Percentiles rank a stretch among this genome's conserved stretches.
Evolutionary conservation across 2,888 invertebrate genomes (phyloP).

Genomic region (Drosophila basisetae): DNA sequence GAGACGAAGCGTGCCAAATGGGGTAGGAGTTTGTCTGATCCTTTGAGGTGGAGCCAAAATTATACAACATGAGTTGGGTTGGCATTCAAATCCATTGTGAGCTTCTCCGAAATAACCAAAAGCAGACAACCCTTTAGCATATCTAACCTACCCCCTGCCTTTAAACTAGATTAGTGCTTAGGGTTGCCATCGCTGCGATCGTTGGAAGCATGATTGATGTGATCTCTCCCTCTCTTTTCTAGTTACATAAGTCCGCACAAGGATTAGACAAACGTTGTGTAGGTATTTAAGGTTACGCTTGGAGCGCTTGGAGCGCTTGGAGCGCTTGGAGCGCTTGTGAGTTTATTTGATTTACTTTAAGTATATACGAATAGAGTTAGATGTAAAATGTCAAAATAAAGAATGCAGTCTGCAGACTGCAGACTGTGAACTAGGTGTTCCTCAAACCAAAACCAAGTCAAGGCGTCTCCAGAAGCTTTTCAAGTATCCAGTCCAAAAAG

Average conservation of each 20-base stretch:
- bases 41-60: constrained; percentile 44
- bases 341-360: constrained; percentile 33
- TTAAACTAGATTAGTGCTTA: constrained; percentile 14
- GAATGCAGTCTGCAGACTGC: constrained; percentile 1
- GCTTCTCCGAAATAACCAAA: constrained; percentile 52
- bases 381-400: constrained; percentile 17
- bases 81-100: constrained; percentile 34
- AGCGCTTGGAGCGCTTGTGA: constrained; percentile 28
- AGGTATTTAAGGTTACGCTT: constrained; percentile 25
- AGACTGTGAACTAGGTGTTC: constrained; percentile 1
- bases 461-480: constrained; percentile 80
- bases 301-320: constrained; percentile 20
- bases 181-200: constrained; percentile 43
- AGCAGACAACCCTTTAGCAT: constrained; percentile 35
- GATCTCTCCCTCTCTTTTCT: constrained; percentile 23
- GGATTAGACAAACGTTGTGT: constrained; percentile 52
- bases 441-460: constrained; percentile 12
- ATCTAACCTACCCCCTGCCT: constrained; percentile 18
- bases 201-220: constrained; percentile 74
- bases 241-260: constrained; percentile 67
- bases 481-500: constrained; percentile 88
- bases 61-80: background rate
- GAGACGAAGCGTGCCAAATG: constrained; percentile 13
- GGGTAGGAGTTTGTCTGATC: background rate
- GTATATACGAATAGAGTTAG: constrained; percentile 10